A percentile compares a stretch with the other conserved stretches of the same genome.
Evolutionary conservation across 2,797 vertebrate species (phyloP).

Genomic region (Percopsis omiscomaycus): DNA sequence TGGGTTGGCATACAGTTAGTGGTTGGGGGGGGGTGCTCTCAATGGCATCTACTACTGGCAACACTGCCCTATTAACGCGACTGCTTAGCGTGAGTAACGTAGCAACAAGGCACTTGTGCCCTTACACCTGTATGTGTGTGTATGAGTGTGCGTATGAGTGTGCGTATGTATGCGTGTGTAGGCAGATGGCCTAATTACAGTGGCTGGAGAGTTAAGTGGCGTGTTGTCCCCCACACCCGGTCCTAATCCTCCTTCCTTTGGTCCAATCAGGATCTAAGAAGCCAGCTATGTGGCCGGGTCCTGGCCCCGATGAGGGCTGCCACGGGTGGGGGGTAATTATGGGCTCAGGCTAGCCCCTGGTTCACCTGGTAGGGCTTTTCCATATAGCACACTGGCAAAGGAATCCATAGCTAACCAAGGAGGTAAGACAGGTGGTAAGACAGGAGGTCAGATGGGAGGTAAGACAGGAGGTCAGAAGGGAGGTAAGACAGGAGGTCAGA

Average conservation of each 20-base stretch:
- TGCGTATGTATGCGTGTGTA: slow-evolving; percentile 43
- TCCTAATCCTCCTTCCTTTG: slow-evolving; percentile 80
- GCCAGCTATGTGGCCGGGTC: slow-evolving; percentile 44
- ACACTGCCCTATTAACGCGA: not conserved
- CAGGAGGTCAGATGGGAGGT: not conserved
- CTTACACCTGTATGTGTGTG: slow-evolving; percentile 37
- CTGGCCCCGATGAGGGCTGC: slow-evolving; percentile 50
- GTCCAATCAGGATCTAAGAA: slow-evolving; percentile 82
- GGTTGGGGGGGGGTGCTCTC: not conserved
- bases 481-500: not conserved
- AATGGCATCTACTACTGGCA: slow-evolving; percentile 15
- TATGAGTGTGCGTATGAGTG: not conserved
- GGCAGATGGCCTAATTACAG: slow-evolving; percentile 89
- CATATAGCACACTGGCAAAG: slow-evolving; percentile 12
- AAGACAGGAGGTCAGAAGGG: not conserved
- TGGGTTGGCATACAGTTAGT: no score
- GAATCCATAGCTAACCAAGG: slow-evolving; percentile 26
- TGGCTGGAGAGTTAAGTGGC: slow-evolving; percentile 77
- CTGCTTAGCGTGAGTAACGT: not conserved
- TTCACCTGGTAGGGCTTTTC: slow-evolving; percentile 70
- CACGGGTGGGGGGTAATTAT: slow-evolving; percentile 77
- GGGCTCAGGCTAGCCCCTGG: slow-evolving; percentile 55
- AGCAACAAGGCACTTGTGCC: slow-evolving; percentile 42
- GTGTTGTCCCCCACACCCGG: slow-evolving; percentile 61
- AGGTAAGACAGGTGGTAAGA: no score